A percentile compares a stretch with the other conserved stretches of the same genome.
phyloP scores from a whole-genome alignment of 2,888 invertebrate species.

The Dasysyrphus tricinctus region DNA sequence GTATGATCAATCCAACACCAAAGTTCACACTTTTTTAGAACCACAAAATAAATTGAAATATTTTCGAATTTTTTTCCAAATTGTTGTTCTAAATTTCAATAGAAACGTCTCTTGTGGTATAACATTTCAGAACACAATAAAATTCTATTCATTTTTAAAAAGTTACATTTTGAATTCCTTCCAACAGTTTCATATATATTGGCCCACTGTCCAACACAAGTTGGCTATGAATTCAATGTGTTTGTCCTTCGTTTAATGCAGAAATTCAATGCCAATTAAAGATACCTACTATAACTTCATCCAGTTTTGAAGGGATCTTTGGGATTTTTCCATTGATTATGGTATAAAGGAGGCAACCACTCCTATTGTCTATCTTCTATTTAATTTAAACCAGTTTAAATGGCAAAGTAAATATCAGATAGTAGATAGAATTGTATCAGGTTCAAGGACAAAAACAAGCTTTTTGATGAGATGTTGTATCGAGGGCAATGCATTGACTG shows the following conservation, averaged over 20 bases:
- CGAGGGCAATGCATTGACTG: background rate
- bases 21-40: too few species aligned
- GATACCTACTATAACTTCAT: background rate
- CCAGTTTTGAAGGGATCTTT: background rate
- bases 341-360: background rate
- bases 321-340: constrained; percentile 30
- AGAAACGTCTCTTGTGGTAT: too few species aligned
- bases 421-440: constrained; percentile 3
- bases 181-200: accelerated
- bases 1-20: too few species aligned
- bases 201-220: background rate
- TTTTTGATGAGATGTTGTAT: background rate
- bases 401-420: background rate
- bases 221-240: background rate
- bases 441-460: constrained; percentile 55
- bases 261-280: constrained; percentile 29
- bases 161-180: background rate
- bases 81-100: too few species aligned
- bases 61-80: too few species aligned
- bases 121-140: too few species aligned
- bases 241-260: constrained; percentile 48
- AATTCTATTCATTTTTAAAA: too few species aligned
- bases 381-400: constrained; percentile 54
- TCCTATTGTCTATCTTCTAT: constrained; percentile 31
- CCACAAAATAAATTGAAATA: too few species aligned